Percentiles rank a stretch among this genome's conserved stretches.
These are phyloP conservation scores for Montipora sp. DNA, from an alignment of 64 coral and sea anemone genomes.

Conservation along the genomic window DNA sequence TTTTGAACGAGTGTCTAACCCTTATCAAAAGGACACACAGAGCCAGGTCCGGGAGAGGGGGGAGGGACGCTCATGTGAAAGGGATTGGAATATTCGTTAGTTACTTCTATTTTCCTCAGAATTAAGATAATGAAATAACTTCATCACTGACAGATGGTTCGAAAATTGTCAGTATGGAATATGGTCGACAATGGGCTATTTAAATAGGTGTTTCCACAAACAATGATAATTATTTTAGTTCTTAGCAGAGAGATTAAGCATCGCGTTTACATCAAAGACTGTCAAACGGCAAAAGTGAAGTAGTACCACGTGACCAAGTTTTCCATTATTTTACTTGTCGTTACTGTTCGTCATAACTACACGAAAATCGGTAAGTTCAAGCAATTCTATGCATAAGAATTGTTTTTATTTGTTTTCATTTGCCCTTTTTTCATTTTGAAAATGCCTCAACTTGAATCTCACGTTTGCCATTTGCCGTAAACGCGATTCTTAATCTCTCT, in stretches of 20 bases:
- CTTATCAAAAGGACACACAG: not conserved
- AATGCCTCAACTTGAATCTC: constrained; percentile 1
- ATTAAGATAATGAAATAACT: not conserved
- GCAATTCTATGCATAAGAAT: not conserved
- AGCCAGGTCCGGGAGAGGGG: not conserved
- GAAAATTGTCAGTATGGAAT: not conserved
- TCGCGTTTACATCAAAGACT: constrained; percentile 10
- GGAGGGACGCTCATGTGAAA: not conserved
- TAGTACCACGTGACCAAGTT: not conserved
- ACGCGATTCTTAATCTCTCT: too few relatives aligned
- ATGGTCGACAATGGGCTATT: not conserved
- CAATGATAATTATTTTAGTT: constrained; percentile 10
- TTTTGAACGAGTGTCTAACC: not conserved
- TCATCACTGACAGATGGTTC: not conserved
- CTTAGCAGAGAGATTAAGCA: constrained; percentile 12
- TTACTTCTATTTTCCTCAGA: not conserved
- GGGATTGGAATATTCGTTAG: not conserved
- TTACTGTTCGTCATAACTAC: too few relatives aligned
- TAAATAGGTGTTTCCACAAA: not conserved
- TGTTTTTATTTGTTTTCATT: not conserved
- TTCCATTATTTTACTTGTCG: too few relatives aligned
- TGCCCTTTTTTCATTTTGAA: not conserved
- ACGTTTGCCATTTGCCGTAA: not conserved
- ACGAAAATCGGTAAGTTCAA: too few relatives aligned
- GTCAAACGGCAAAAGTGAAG: constrained; percentile 7